Percentiles rank a stretch among this genome's conserved stretches.
phyloP scores from a whole-genome alignment of 2,113 vertebrate genomes.

The Microtus montanus region DNA sequence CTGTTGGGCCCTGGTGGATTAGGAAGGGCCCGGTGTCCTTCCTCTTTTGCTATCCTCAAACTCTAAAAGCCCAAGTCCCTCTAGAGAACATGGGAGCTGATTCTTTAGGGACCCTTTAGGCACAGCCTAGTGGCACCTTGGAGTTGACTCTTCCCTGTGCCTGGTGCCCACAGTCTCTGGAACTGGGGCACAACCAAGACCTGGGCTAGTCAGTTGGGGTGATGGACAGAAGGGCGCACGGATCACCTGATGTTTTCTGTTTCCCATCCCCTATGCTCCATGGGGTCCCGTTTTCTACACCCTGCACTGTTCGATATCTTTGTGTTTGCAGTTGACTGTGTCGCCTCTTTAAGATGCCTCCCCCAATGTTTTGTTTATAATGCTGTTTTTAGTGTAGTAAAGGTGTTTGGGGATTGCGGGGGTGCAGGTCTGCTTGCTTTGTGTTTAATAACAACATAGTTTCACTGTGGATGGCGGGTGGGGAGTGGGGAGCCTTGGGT shows the following conservation, averaged over 20 bases:
- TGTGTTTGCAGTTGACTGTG: conserved; percentile 77
- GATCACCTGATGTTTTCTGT: neutral
- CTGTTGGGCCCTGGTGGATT: fast-evolving
- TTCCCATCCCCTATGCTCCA: fast-evolving
- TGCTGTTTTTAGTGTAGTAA: conserved; percentile 86
- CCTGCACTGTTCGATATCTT: conserved; percentile 58
- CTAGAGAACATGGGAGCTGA: too few relatives aligned
- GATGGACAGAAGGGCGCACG: neutral
- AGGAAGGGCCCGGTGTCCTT: neutral
- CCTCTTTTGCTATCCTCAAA: neutral
- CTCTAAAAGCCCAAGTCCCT: neutral
- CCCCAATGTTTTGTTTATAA: conserved; percentile 81
- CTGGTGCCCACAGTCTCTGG: neutral
- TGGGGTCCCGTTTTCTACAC: neutral
- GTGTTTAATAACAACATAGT: neutral
- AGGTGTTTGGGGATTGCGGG: conserved; percentile 79
- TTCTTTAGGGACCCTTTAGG: neutral
- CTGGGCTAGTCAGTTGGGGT: neutral
- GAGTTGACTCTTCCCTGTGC: fast-evolving
- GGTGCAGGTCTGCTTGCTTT: conserved; percentile 32
- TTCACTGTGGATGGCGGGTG: neutral
- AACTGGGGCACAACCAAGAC: too few relatives aligned
- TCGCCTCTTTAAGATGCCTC: conserved; percentile 73
- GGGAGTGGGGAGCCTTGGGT: neutral
- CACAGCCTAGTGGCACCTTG: neutral